Base-by-base conservation (phyloP, 2,797 vertebrate species). In the Acrossocheilus fasciatus region DNA sequence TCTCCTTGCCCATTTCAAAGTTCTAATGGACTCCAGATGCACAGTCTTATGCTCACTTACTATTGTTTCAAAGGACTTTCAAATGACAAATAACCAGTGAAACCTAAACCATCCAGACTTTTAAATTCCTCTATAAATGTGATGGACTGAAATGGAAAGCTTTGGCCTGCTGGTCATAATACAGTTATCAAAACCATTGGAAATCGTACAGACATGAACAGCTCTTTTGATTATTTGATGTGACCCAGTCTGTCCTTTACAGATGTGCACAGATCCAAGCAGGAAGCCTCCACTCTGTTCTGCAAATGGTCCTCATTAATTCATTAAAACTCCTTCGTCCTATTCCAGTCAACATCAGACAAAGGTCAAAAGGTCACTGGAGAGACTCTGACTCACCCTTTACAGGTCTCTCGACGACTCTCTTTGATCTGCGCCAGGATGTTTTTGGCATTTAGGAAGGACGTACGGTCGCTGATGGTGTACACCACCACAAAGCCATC, bases 401-500 rank as follows among this genome's bases (percentile, higher is more conserved):
- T 96, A 91, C 94, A 93, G 91, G 89, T 92, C 86, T 94, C 93
- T 62, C 81, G 14, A 4, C 93, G 94, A 0, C 92, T 89, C 90
- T 95, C 95, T 64, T 93, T 92, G 79, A 96, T 96, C 92, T 95
- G 93, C 72, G 20, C 87, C 88, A 96, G 91, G 91, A 95, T 91
- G 92, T 90, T 93, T 92, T 94, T 92, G 92, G 95, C 95, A 12
- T 92, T 91, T 89, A 94, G 92, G 91, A 96, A 96, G 88, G 96
- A 95, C 0, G 88, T 89, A 75, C 90, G 89, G 89, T 96, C 96
- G 2, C 90, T 95, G 93, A 96, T 95, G 91, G 95, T 94, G 93
- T 96, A 96, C 47, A 96, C 96, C 87, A 96, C 95, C 75, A 96
- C 91, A 10, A 96, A 96, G 54, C 94, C 95, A 2, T 96, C 94